Evolutionary conservation across 2,113 vertebrate species (phyloP), one percentile per base, ranked within the genome.

Genomic region (Tachuris rubrigastra): DNA sequence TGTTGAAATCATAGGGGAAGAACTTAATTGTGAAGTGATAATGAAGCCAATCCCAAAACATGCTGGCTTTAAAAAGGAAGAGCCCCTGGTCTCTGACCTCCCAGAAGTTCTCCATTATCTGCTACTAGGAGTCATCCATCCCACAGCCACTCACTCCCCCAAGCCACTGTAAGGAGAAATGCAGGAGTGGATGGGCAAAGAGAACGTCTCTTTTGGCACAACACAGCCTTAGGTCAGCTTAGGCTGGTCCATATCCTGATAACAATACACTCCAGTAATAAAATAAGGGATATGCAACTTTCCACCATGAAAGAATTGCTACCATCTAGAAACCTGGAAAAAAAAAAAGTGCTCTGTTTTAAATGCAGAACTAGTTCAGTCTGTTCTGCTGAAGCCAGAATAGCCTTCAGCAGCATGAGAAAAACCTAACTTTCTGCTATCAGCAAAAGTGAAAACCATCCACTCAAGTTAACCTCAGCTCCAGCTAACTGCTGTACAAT

Each of bases 151-250:
- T 19, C 0, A 1, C 22, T 63, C 20, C 7, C 31, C 31, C 17
- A 37, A 4, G 50, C 4, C 35, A 37, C 7, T 0, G 0, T 5
- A 66, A 44, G 8, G 7, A 30, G 12, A 8, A 52, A 5, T 0
- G 0, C 31, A 75, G 27, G 23, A 65, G 14, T 2, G 1, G 2
- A n/a, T 20, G 33, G 59, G 30, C 25, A 85, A 58, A 85, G 30
- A 19, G 12, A 72, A 22, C 9, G 3, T 46, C 15, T 75, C 28
- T 18, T 62, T 33, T 28, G 30, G 52, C 23, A 63, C 23, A 63
- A 28, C 9, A n/a, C 12, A 41, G 39, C 31, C 49, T 44, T 13
- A 11, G 2, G 21, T 37, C 39, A 87, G 23, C n/a, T 67, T 71
- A 62, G 53, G 41, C 24, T 5, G 4, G 58, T 63, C 25, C 24